Conservation (phyloP, 2,888 invertebrate species). For the Athrips mouffetella region DNA sequence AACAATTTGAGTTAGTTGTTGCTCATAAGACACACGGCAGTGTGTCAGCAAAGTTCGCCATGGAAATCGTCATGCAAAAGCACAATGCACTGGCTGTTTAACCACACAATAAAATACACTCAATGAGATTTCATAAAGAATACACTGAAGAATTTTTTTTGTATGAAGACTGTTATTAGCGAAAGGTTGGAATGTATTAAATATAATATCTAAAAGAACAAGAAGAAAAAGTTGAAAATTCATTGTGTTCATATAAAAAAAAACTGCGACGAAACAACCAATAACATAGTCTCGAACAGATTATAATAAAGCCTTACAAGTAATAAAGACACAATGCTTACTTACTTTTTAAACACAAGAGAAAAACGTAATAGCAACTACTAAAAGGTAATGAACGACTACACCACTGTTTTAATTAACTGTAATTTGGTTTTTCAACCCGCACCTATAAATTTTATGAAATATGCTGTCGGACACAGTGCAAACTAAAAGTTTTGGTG, state of each 20-base stretch:
- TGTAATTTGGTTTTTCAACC: constrained; percentile 1
- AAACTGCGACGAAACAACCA: too few species aligned
- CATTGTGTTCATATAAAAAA: neutral
- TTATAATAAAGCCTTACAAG: too few species aligned
- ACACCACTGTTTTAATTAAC: neutral
- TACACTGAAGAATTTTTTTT: too few species aligned
- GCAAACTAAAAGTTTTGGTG: constrained; percentile 23
- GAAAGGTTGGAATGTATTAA: neutral
- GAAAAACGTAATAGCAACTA: neutral
- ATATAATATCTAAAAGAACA: neutral
- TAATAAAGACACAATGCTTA: too few species aligned
- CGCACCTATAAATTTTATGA: neutral
- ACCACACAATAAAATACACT: too few species aligned
- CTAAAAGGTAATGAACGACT: neutral
- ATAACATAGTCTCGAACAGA: too few species aligned
- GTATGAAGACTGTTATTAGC: neutral
- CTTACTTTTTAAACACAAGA: neutral
- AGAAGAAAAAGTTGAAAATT: neutral
- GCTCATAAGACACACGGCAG: too few species aligned
- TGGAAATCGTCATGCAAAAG: too few species aligned
- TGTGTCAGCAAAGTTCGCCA: too few species aligned
- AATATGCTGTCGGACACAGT: constrained; percentile 11
- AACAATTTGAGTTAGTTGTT: too few species aligned
- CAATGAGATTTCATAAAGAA: too few species aligned
- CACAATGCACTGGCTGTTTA: too few species aligned